Percentiles rank a stretch among this genome's conserved stretches.
phyloP scores from a whole-genome alignment of 2,888 invertebrate genomes.

The Mycalesis mineus region DNA sequence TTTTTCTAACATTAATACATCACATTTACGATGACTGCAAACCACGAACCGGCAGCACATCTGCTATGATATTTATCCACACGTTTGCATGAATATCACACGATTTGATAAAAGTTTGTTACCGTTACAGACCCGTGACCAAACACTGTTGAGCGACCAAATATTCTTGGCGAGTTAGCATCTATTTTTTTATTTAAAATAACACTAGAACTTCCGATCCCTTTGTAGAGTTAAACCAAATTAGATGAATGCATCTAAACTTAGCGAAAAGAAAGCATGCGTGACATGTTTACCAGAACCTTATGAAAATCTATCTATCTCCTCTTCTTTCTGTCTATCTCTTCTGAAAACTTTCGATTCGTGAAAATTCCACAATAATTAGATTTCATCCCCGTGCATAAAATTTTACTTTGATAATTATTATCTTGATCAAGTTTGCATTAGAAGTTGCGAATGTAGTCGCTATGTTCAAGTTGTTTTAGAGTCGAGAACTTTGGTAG shows the following conservation, averaged over 20 bases:
- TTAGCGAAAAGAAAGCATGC: conserved; percentile 56
- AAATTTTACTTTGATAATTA: conserved; percentile 68
- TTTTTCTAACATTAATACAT: conserved; percentile 20
- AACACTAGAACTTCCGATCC: conserved; percentile 14
- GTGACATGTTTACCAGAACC: conserved; percentile 53
- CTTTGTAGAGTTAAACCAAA: conserved; percentile 38
- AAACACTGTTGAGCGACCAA: conserved; percentile 20
- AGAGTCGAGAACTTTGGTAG: conserved; percentile 71
- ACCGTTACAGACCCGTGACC: conserved; percentile 22
- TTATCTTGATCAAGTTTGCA: conserved; percentile 71
- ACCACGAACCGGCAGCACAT: conserved; percentile 46
- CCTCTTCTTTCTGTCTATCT: conserved; percentile 42
- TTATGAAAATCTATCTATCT: conserved; percentile 36
- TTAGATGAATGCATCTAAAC: conserved; percentile 57
- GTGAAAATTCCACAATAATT: conserved; percentile 72
- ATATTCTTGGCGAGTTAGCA: conserved; percentile 13
- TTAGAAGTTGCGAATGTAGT: conserved; percentile 75
- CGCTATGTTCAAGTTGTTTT: conserved; percentile 71
- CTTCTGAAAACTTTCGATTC: conserved; percentile 64
- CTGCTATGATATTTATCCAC: conserved; percentile 48
- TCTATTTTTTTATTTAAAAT: neutral
- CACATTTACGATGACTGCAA: conserved; percentile 24
- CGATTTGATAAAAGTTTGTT: conserved; percentile 35
- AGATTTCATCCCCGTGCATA: conserved; percentile 69
- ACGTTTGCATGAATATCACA: conserved; percentile 67